Base-by-base conservation (phyloP, 2,888 invertebrate genomes). In the Steromphala cineraria region DNA sequence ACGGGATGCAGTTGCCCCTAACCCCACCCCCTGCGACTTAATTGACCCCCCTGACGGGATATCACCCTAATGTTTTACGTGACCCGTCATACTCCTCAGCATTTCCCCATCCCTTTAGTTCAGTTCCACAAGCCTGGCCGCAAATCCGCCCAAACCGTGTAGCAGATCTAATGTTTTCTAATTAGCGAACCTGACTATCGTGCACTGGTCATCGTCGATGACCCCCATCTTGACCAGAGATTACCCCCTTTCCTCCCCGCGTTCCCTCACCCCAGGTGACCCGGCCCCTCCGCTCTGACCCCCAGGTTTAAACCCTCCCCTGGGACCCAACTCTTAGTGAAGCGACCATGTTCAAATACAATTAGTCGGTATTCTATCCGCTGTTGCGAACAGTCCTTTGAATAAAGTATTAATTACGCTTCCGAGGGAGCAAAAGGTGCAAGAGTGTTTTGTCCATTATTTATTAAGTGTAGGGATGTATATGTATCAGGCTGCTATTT, bases 351-450 rank as follows among this genome's bases (percentile, higher is more conserved):
- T 46, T 46, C 46, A 46, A 46, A 46, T 46, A 46, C 46, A 46
- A 46, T 46, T 46, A 46, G 46, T 13, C 10, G 28, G 28, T 28
- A 24, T 62, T 24, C 28, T 28, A 62, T 62, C 62, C 62, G 62
- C 62, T 62, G 62, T 62, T 24, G 24, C 62, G 62, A 62, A 15
- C 28, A 62, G 24, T 62, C 21, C 28, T 62, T 62, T 62, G 28
- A 62, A 62, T 62, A 62, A 62, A 62, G 62, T 62, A 62, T 62
- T 62, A 62, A 62, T 62, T 62, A 62, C 62, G 15, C 28, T 24
- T 28, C 62, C 24, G 62, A 24, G 62, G 28, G 62, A 62, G 62
- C 62, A 62, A 62, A 62, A 28, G 28, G 62, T 62, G 62, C 62
- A 28, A 7, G 62, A 24, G 28, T 62, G 62, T 24, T 62, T 62